Conservation (phyloP, 2,888 invertebrate species). For the Agonopterix subpropinquella region DNA sequence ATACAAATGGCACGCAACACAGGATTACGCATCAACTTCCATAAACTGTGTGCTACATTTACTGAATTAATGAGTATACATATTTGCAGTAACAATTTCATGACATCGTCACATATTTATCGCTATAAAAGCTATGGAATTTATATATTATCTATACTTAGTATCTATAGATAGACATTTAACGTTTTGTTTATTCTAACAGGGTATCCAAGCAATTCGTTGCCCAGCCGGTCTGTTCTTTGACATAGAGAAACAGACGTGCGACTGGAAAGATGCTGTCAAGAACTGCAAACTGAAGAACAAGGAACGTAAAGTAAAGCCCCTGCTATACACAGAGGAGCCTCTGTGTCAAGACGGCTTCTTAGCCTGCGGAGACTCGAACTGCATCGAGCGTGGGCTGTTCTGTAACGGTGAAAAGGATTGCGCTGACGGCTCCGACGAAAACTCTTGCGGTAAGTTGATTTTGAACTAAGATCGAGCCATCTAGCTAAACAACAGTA, state of each 20-base stretch:
- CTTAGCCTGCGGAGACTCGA: constrained; percentile 91
- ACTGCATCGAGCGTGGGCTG: constrained; percentile 90
- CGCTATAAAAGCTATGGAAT: background rate
- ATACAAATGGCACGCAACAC: too few species aligned
- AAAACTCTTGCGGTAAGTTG: constrained; percentile 91
- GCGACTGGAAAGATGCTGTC: constrained; percentile 96
- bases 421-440: constrained; percentile 91
- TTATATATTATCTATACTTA: background rate
- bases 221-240: constrained; percentile 95
- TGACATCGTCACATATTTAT: background rate
- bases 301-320: constrained; percentile 91
- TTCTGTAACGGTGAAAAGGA: constrained; percentile 96
- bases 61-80: too few species aligned
- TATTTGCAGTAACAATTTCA: background rate
- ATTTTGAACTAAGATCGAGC: too few species aligned
- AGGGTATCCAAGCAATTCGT: constrained; percentile 94
- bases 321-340: constrained; percentile 91
- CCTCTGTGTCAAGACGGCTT: constrained; percentile 91
- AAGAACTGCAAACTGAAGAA: constrained; percentile 94
- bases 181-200: constrained; percentile 23
- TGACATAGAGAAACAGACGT: constrained; percentile 96
- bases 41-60: too few species aligned
- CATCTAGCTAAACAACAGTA: too few species aligned
- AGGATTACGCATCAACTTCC: too few species aligned
- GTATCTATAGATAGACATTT: background rate